Conservation (phyloP, 2,888 invertebrate genomes). For the Calameuta idolon region DNA sequence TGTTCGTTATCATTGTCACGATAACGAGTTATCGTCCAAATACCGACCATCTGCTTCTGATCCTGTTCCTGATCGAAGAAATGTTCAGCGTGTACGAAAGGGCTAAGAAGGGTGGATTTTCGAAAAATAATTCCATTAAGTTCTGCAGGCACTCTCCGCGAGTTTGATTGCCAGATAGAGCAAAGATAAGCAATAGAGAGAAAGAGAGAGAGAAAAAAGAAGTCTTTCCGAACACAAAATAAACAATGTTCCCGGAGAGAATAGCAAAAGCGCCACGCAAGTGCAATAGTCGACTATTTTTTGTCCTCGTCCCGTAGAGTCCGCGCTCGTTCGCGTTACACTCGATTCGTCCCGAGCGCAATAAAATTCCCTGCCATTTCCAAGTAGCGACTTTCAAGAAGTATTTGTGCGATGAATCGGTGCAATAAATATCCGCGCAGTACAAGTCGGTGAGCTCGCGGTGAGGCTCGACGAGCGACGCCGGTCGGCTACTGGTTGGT, state of each 20-base stretch:
- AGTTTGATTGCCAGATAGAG: background rate
- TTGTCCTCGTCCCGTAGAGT: background rate
- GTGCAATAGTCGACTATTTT: background rate
- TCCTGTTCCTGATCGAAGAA: too few relatives aligned
- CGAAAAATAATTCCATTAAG: too few relatives aligned
- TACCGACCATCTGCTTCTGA: too few relatives aligned
- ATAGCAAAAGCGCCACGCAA: background rate
- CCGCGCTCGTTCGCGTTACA: background rate
- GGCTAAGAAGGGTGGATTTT: too few relatives aligned
- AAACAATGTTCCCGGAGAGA: background rate
- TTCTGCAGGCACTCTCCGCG: background rate
- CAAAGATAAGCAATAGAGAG: background rate
- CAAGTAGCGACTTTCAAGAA: background rate
- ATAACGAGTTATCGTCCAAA: too few relatives aligned
- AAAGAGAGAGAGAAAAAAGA: too few relatives aligned
- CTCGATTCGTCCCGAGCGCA: background rate
- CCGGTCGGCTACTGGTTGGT: background rate
- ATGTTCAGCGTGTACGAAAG: too few relatives aligned
- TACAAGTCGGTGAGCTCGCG: background rate
- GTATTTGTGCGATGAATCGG: background rate
- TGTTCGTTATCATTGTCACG: too few relatives aligned
- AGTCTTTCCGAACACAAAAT: background rate
- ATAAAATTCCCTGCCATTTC: background rate
- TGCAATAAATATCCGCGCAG: background rate
- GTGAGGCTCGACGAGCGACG: background rate